phyloP scores from a whole-genome alignment of 2,113 vertebrate genomes.

The Cygnus buccinator region DNA sequence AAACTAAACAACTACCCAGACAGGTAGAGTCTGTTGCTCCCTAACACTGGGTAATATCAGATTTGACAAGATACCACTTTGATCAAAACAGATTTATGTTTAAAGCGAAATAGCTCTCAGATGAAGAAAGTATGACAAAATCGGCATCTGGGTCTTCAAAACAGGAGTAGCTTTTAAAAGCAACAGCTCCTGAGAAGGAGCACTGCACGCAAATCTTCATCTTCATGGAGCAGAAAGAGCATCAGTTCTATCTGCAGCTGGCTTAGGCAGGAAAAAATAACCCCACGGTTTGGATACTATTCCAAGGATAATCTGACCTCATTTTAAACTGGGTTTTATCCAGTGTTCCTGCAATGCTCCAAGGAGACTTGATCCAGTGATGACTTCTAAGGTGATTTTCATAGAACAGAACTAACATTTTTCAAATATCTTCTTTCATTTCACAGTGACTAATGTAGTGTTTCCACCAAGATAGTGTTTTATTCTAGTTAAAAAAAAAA shows the following conservation, averaged over 20 bases:
- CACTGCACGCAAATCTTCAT: background rate
- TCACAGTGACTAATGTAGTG: slow-evolving; percentile 19
- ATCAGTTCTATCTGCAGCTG: slow-evolving; percentile 11
- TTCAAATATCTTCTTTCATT: slow-evolving; percentile 52
- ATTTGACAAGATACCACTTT: background rate
- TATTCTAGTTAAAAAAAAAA: slow-evolving; percentile 18
- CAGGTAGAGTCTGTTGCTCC: background rate
- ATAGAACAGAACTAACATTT: slow-evolving; percentile 20
- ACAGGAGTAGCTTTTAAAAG: background rate
- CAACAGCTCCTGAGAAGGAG: background rate
- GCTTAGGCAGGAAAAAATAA: slow-evolving; percentile 22
- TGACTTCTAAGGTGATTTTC: slow-evolving; percentile 45
- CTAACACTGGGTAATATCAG: background rate
- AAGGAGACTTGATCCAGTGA: slow-evolving; percentile 29
- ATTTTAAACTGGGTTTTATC: slow-evolving; percentile 51
- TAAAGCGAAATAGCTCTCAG: background rate
- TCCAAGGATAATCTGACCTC: slow-evolving; percentile 43
- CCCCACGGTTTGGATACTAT: background rate
- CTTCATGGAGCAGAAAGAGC: background rate
- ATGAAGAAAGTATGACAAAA: background rate
- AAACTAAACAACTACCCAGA: background rate
- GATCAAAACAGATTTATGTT: background rate
- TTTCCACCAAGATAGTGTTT: slow-evolving; percentile 36
- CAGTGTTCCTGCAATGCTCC: slow-evolving; percentile 47
- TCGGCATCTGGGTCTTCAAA: background rate